Percentiles rank a stretch among this genome's conserved stretches.
Conservation (phyloP, 2,113 vertebrate species). For the Thymallus thymallus region DNA sequence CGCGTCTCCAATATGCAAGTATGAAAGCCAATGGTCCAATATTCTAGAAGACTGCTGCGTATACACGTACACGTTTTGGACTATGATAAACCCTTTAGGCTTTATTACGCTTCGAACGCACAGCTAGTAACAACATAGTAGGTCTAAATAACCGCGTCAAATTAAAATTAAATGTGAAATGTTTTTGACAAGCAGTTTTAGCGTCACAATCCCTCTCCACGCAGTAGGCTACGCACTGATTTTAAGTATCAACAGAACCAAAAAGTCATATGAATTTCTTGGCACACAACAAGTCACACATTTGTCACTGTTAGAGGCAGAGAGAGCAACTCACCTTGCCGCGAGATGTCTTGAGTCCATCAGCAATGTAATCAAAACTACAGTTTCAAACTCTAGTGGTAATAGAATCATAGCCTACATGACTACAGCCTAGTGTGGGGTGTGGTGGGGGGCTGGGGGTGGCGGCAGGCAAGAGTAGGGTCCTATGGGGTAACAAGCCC, state of each 20-base stretch:
- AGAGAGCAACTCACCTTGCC: background rate
- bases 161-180: background rate
- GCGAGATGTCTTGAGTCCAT: background rate
- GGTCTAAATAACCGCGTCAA: background rate
- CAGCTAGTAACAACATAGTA: background rate
- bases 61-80: no score
- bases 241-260: constrained; percentile 9
- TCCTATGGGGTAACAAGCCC: no score
- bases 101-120: background rate
- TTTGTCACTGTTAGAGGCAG: background rate
- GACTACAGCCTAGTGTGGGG: constrained; percentile 49
- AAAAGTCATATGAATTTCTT: background rate
- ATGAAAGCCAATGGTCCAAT: no score
- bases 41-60: no score
- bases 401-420: constrained; percentile 46
- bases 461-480: background rate
- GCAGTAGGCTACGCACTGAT: no score
- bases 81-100: no score
- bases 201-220: no score
- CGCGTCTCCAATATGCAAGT: no score
- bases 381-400: constrained; percentile 25
- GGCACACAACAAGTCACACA: background rate
- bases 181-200: background rate
- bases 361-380: background rate
- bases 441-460: constrained; percentile 52